Conservation (phyloP, 30 jellyfish, hydroid and myxozoan species). For the Haliclystus octoradiatus region DNA sequence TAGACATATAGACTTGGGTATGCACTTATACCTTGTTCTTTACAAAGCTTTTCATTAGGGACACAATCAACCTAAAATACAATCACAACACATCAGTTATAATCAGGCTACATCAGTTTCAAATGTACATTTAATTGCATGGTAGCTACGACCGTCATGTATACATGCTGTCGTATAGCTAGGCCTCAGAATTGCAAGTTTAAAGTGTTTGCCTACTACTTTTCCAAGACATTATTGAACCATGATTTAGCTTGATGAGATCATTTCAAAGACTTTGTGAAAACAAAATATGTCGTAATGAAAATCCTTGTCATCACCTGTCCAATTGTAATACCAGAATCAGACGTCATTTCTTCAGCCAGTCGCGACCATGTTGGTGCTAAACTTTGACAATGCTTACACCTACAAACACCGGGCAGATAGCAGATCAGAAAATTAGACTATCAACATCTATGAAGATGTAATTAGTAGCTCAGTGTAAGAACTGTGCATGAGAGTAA, state of each 20-base stretch:
- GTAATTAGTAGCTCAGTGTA: too few species aligned
- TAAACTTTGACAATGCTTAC: slow-evolving; percentile 58
- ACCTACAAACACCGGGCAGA: slow-evolving; percentile 65
- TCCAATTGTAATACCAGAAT: slow-evolving; percentile 35
- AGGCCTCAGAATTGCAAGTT: too few species aligned
- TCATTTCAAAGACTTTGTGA: too few species aligned
- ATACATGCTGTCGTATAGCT: too few species aligned
- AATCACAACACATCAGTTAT: background rate
- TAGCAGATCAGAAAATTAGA: too few species aligned
- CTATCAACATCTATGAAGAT: too few species aligned
- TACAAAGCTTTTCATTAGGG: slow-evolving; percentile 38
- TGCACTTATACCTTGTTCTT: slow-evolving; percentile 30
- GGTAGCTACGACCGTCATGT: too few species aligned
- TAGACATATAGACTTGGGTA: slow-evolving; percentile 48
- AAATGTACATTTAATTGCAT: too few species aligned
- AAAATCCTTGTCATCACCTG: slow-evolving; percentile 15
- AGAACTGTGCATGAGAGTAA: too few species aligned
- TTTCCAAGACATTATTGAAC: background rate
- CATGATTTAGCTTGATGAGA: too few species aligned
- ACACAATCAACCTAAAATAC: slow-evolving; percentile 62
- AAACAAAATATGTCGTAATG: too few species aligned
- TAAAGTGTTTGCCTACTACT: background rate
- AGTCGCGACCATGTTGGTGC: slow-evolving; percentile 76
- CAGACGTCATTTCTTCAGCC: slow-evolving; percentile 35
- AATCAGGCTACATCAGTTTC: background rate